Conservation (phyloP, 2,888 invertebrate species). For the Hoplodrina ambigua region DNA sequence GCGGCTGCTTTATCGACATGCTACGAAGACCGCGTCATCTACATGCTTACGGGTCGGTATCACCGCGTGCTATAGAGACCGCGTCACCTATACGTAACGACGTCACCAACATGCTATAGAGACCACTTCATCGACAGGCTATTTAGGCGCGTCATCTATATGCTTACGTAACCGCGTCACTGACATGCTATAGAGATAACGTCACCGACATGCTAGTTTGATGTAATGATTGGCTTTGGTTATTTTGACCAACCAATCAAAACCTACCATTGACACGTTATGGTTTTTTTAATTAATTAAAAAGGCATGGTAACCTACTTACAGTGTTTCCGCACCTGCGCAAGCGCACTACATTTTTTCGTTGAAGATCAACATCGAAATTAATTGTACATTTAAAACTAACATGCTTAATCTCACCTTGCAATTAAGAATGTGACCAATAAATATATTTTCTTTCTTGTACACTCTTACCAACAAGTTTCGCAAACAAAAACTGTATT, state of each 20-base stretch:
- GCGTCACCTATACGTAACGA: too few relatives aligned
- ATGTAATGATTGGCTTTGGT: too few relatives aligned
- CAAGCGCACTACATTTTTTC: not conserved
- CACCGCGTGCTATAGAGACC: too few relatives aligned
- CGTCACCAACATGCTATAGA: too few relatives aligned
- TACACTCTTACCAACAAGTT: slow-evolving; percentile 49
- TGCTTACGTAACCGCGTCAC: too few relatives aligned
- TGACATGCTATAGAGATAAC: too few relatives aligned
- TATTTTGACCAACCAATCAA: not conserved
- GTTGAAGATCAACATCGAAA: slow-evolving; percentile 12
- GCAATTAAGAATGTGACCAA: slow-evolving; percentile 47
- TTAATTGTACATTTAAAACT: slow-evolving; percentile 51
- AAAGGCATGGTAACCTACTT: slow-evolving; percentile 9
- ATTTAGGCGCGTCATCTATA: too few relatives aligned
- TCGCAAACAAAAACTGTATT: slow-evolving; percentile 41
- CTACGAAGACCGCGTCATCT: too few relatives aligned
- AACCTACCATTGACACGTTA: not conserved
- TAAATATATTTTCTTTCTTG: slow-evolving; percentile 54
- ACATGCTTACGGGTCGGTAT: too few relatives aligned
- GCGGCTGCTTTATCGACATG: too few relatives aligned
- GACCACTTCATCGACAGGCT: too few relatives aligned
- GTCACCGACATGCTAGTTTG: too few relatives aligned
- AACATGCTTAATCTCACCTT: slow-evolving; percentile 49
- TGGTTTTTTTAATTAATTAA: not conserved
- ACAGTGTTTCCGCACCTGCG: slow-evolving; percentile 9